Conservation (phyloP, 2,888 invertebrate species). For the Eumerus sabulonum region DNA sequence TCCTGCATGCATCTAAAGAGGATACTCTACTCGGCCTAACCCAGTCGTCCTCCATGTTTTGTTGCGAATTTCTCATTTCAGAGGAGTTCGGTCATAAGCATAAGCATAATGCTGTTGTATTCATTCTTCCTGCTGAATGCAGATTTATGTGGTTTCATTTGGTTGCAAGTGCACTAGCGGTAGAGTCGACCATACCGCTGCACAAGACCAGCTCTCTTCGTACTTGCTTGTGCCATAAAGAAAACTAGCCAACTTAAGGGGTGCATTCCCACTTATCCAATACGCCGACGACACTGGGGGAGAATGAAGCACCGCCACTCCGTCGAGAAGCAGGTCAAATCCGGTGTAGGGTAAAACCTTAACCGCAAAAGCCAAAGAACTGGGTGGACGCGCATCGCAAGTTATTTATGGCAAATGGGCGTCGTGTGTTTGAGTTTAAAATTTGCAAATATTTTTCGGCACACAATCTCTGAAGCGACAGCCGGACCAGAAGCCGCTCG, state of each 20-base stretch:
- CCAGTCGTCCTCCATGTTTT: not conserved
- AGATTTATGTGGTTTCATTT: slow-evolving; percentile 58
- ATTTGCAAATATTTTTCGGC: slow-evolving; percentile 44
- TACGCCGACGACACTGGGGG: too few relatives aligned
- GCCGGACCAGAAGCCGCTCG: not conserved
- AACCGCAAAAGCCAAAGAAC: slow-evolving; percentile 53
- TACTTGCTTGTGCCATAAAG: slow-evolving; percentile 41
- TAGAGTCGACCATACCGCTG: not conserved
- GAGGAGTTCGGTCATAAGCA: slow-evolving; percentile 39
- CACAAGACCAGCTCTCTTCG: slow-evolving; percentile 2
- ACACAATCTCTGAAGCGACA: slow-evolving; percentile 5
- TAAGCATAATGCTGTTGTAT: slow-evolving; percentile 63
- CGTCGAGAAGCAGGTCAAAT: slow-evolving; percentile 45
- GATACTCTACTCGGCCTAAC: slow-evolving; percentile 26
- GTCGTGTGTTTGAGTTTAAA: slow-evolving; percentile 44
- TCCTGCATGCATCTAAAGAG: slow-evolving; percentile 5
- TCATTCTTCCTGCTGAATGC: slow-evolving; percentile 62
- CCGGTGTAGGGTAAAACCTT: slow-evolving; percentile 37
- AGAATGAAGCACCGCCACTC: too few relatives aligned
- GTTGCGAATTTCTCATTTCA: too few relatives aligned
- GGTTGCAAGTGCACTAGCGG: slow-evolving; percentile 48
- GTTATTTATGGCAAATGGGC: slow-evolving; percentile 60
- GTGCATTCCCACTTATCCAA: too few relatives aligned
- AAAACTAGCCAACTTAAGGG: slow-evolving; percentile 38
- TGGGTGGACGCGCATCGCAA: slow-evolving; percentile 51